Base-by-base conservation (phyloP, 1,140 invertebrate genomes). In the Notospermus geniculatus region DNA sequence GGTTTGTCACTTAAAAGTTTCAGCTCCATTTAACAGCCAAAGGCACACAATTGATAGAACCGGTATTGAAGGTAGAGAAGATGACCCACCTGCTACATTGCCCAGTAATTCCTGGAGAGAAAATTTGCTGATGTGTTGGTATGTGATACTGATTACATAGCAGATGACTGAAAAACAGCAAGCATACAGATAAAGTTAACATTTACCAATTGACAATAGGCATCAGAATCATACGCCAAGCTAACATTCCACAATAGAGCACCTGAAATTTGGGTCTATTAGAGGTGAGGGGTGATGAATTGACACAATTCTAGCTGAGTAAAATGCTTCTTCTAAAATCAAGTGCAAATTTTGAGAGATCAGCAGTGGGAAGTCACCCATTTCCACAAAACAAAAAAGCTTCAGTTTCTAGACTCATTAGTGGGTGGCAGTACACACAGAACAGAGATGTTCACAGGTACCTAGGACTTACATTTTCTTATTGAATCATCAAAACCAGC, bases 61-160 rank as follows among this genome's bases (percentile, higher is more conserved):
- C n/a, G n/a, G n/a, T n/a, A n/a, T n/a, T n/a, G n/a, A n/a, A n/a
- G n/a, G n/a, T n/a, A 54, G 19, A 25, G 17, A n/a, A 23, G 22
- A 58, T 56, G 28, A 64, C 61, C 62, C 65, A 76, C 73, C 76
- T 63, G 80, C 74, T 58, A 97, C 87, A 69, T 88, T 88, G 58
- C 94, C 95, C 46, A 98, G 83, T 11, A 97, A 82, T 76, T 92
- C 88, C 59, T 88, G 86, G 15, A 99, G 82, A 62, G 91, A 86
- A 54, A 84, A 82, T 74, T 90, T 90, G 57, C 93, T 88, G 77
- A 99, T 95, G 1, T 90, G 91, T 79, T 98, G 95, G 82, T 95
- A 98, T 4, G 96, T 98, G 45, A 95, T 96, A 64, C 91, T 91
- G 25, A 98, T 90, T 32, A 98, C 95, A 81, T 98, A 95, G 66